Base-by-base conservation (phyloP, 2,888 invertebrate genomes). In the Caenorhabditis afra region DNA sequence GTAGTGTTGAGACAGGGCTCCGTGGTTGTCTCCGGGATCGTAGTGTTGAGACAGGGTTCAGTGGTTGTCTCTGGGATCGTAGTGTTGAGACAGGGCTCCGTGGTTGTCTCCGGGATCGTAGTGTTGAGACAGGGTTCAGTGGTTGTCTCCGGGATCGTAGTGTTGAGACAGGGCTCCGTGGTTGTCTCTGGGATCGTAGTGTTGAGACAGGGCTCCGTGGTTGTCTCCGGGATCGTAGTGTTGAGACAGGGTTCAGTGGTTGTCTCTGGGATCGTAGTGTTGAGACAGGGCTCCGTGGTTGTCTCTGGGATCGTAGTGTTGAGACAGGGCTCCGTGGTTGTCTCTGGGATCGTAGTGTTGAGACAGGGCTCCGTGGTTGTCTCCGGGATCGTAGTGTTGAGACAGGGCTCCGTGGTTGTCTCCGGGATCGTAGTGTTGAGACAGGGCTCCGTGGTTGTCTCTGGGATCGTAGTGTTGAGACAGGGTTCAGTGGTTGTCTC, bases 371-470 rank as follows among this genome's bases (percentile, higher is more conserved):
- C 50, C 11, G 20, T 35, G 2, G 50, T 49, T 12, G 49, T n/a
- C 11, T 39, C 39, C 2, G 39, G 55, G 1, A 12, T 11, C 10
- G 37, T 55, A 1, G 52, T 29, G 23, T 52, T 52, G 16, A 22
- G 11, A 12, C 29, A 47, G 3, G 61, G 61, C 29, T 47, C 47
- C 12, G 61, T 47, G 1, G 57, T 39, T 4, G 61, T 61, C 14
- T 35, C 45, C 1, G 39, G 10, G 3, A 16, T 20, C 12, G 55
- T 57, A 3, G 55, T 16, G 10, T 37, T 57, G 2, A 37, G 1
- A 20, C 59, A 59, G 8, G 61, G 47, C 5, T 37, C 39, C 39
- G 55, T 57, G 7, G 39, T 57, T 8, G 55, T 11, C 11, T 35
- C 29, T 10, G 55, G 37, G 11, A n/a, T 18, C 5, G 55, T 55